Conservation (phyloP, 1,140 invertebrate species). For the Berghia stephanieae region DNA sequence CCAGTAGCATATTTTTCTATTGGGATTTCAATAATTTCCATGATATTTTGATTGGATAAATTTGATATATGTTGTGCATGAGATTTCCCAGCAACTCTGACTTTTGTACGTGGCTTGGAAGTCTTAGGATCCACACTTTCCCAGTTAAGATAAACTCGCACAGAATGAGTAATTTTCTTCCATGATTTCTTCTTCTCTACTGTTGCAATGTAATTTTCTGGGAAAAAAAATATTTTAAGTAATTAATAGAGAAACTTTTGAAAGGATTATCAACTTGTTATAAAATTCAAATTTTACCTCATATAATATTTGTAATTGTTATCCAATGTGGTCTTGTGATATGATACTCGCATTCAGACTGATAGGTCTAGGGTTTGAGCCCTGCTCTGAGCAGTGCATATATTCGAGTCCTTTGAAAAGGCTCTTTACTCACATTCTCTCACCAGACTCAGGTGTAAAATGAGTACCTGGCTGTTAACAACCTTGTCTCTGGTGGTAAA, state of each 20-base stretch:
- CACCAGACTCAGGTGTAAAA: too few relatives aligned
- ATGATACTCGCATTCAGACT: too few relatives aligned
- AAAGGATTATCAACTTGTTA: too few relatives aligned
- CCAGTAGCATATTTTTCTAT: constrained; percentile 34
- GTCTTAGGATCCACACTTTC: constrained; percentile 13
- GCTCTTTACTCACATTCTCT: too few relatives aligned
- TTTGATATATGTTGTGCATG: constrained; percentile 30
- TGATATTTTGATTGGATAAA: not conserved
- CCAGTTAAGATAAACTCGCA: constrained; percentile 42
- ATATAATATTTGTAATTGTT: too few relatives aligned
- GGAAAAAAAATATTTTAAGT: not conserved
- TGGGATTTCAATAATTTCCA: constrained; percentile 40
- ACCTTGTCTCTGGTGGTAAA: too few relatives aligned
- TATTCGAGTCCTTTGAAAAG: too few relatives aligned
- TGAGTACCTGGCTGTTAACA: too few relatives aligned
- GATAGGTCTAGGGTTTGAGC: too few relatives aligned
- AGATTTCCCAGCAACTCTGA: constrained; percentile 37
- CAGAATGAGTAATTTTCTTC: constrained; percentile 35
- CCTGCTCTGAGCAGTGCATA: too few relatives aligned
- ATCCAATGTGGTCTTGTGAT: too few relatives aligned
- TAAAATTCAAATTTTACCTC: too few relatives aligned
- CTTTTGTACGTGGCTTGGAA: constrained; percentile 34
- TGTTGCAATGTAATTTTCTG: constrained; percentile 39
- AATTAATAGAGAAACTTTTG: not conserved
- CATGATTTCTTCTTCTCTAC: constrained; percentile 38